phyloP scores from a whole-genome alignment of 2,113 vertebrate species.

The Elaphurus davidianus region DNA sequence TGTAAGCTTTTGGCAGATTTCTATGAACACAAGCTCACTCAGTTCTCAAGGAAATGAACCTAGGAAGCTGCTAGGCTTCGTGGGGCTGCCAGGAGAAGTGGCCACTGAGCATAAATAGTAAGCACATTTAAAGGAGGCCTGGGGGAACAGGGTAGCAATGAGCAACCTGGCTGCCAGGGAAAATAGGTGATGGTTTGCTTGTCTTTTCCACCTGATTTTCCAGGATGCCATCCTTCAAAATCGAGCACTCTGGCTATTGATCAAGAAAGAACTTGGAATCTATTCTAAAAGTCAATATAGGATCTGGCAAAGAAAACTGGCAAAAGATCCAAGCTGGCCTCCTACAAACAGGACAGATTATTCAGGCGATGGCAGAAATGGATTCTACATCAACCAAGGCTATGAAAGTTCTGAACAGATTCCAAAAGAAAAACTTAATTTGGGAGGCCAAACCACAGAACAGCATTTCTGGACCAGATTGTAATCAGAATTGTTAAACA shows the following conservation, averaged over 20 bases:
- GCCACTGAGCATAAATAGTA: background rate
- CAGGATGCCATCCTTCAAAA: slow-evolving; percentile 81
- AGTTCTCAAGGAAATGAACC: background rate
- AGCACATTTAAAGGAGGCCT: background rate
- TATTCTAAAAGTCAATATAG: slow-evolving; percentile 74
- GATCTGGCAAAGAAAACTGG: slow-evolving; percentile 72
- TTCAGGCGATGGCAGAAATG: slow-evolving; percentile 23
- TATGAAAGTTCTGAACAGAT: slow-evolving; percentile 34
- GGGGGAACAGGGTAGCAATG: rapidly evolving
- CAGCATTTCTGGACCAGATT: slow-evolving; percentile 67
- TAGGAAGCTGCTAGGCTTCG: background rate
- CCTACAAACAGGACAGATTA: slow-evolving; percentile 61
- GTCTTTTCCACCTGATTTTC: background rate
- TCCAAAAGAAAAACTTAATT: background rate
- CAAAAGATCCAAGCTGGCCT: slow-evolving; percentile 69
- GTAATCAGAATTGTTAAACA: background rate
- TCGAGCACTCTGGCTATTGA: slow-evolving; percentile 73
- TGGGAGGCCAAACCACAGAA: background rate
- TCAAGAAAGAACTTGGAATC: slow-evolving; percentile 73
- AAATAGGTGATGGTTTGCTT: background rate
- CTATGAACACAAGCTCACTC: background rate
- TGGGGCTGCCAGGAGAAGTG: background rate
- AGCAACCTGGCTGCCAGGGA: too few species aligned
- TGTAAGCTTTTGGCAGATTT: background rate
- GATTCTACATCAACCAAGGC: slow-evolving; percentile 63